Base-by-base conservation (phyloP, 2,113 vertebrate genomes). In the Leuciscus idus region DNA sequence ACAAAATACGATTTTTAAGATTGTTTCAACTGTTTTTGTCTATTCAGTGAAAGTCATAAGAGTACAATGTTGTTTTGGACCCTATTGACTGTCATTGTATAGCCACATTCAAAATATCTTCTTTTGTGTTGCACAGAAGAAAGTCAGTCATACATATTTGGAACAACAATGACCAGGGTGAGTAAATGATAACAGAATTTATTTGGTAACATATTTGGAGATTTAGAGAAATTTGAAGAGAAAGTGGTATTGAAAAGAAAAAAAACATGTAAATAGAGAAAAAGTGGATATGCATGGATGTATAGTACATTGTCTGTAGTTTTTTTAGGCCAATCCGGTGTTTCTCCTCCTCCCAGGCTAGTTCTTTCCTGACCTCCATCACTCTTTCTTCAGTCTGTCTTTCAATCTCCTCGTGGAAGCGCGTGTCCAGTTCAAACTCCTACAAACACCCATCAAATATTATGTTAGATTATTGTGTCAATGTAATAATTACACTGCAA, bases 311-410 rank as follows among this genome's bases (percentile, higher is more conserved):
- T 52, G 75, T 91, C 90, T 89, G 94, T n/a, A 99, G 88, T 86
- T 98, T 99, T 88, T 85, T 91, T 50, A 98, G 93, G 48, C 94
- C 95, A 55, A 95, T 86, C 1, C 84, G 88, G 83, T 93, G 74
- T 84, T 93, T 96, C 92, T 98, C 96, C 11, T 90, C 92, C 89
- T 98, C 96, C 98, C 97, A 97, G 75, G 91, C 94, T 90, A 97
- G 89, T 87, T 98, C 94, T 66, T 92, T 95, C 90, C 94, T 92
- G 87, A 96, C 93, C 78, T 94, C 90, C 26, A 90, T 93, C 77
- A 97, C 93, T 83, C 73, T 93, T 77, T 93, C 86, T 28, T 87
- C 92, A 48, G 89, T 97, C 90, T 90, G 89, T 66, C 90, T 95
- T 36, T 94, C 84, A 68, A 94, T 92, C 83, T 96, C 94, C 74